Base-by-base conservation (phyloP, 2,113 vertebrate species). In the Pteronura brasiliensis region DNA sequence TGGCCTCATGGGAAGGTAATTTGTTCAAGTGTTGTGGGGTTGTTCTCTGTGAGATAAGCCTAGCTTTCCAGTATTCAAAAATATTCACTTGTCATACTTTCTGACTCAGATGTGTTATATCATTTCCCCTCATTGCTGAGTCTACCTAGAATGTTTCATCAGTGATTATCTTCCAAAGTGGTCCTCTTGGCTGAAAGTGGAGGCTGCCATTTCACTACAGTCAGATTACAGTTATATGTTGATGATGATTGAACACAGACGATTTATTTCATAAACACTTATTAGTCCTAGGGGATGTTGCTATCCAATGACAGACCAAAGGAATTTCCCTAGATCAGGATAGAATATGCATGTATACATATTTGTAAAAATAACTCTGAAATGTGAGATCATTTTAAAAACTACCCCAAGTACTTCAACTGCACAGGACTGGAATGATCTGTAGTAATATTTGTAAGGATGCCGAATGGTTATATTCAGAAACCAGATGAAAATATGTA, bases 31-130 rank as follows among this genome's bases (percentile, higher is more conserved):
- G 29, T 44, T 85, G 34, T 85, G n/a, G 61, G 25, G 29, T 23
- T 96, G 84, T 93, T 81, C 74, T 95, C 89, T 91, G 20, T 79
- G 90, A 94, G 79, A 85, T 42, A 88, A 88, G 71, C 44, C 69
- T 21, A 77, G 74, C 27, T 63, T 87, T 90, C 88, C 91, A 96
- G 90, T 59, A 83, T 86, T 90, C 81, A 57, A 57, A 87, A 90
- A 61, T 82, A 92, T 25, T 90, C 59, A 11, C 88, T 91, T 92
- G 97, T 89, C 34, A 47, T 79, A 18, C 18, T 84, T 95, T 92
- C 96, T 95, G 96, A 93, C 96, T 95, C 29, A 15, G 90, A 88
- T 25, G 0, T 17, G 27, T 97, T 39, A 86, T 25, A 74, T 90
- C 77, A 49, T 57, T 61, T 49, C 49, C 10, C 86, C 93, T 77